Evolutionary conservation across 2,888 invertebrate genomes (phyloP).

Genomic region (Acanthopleura granulata): DNA sequence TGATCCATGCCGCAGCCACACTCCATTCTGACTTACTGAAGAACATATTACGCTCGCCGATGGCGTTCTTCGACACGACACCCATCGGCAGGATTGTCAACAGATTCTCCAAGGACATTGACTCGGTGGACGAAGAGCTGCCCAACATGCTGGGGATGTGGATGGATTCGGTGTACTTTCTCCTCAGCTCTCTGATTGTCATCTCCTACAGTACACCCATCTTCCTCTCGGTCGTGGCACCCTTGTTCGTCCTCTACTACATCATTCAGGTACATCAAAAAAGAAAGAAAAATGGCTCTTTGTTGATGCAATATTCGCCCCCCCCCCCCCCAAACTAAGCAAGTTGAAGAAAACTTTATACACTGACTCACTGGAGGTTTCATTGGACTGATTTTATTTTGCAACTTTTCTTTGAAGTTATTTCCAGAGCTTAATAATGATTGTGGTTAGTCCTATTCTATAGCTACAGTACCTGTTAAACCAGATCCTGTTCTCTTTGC

Average conservation of each 20-base stretch:
- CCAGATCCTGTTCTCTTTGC: background rate
- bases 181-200: conserved; percentile 42
- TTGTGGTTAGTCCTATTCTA: too few relatives aligned
- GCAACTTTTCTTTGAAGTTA: too few relatives aligned
- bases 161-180: conserved; percentile 37
- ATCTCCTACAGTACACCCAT: conserved; percentile 53
- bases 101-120: conserved; percentile 61
- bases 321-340: too few relatives aligned
- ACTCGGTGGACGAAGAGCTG: conserved; percentile 48
- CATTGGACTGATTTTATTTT: too few relatives aligned
- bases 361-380: too few relatives aligned
- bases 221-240: conserved; percentile 47
- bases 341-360: too few relatives aligned
- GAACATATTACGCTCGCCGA: conserved; percentile 53
- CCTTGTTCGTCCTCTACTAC: conserved; percentile 46
- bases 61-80: conserved; percentile 69
- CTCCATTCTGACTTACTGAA: conserved; percentile 63
- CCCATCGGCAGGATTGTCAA: conserved; percentile 70
- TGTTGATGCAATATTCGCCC: too few relatives aligned
- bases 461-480: too few relatives aligned
- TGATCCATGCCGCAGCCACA: conserved; percentile 63
- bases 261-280: conserved; percentile 45
- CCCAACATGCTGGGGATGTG: conserved; percentile 36
- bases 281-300: too few relatives aligned
- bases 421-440: too few relatives aligned